Evolutionary conservation across 2,113 vertebrate genomes (phyloP).

Genomic region (Charina bottae): DNA sequence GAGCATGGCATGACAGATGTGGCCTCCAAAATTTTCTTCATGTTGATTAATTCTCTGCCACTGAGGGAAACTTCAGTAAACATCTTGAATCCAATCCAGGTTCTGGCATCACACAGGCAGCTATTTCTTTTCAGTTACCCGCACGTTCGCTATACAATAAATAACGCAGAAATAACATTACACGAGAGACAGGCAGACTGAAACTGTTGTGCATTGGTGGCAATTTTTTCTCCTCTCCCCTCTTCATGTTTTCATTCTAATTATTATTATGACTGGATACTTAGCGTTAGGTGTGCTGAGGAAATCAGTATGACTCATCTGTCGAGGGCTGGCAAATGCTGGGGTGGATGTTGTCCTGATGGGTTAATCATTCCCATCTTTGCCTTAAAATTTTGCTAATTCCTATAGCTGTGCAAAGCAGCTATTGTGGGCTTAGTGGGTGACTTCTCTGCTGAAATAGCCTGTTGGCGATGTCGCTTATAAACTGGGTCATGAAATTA

Average conservation of each 20-base stretch:
- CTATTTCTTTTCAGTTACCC: slow-evolving; percentile 31
- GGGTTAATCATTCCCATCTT: slow-evolving; percentile 41
- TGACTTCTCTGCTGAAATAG: slow-evolving; percentile 28
- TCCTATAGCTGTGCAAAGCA: slow-evolving; percentile 25
- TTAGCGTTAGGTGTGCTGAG: slow-evolving; percentile 41
- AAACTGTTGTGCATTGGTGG: neutral
- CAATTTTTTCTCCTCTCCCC: slow-evolving; percentile 9
- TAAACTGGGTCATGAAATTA: slow-evolving; percentile 31
- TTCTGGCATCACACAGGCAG: slow-evolving; percentile 39
- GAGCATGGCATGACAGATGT: slow-evolving; percentile 34
- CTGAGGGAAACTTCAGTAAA: slow-evolving; percentile 50
- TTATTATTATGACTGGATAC: slow-evolving; percentile 43
- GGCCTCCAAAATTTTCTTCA: slow-evolving; percentile 41
- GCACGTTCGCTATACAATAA: slow-evolving; percentile 32
- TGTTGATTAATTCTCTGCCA: slow-evolving; percentile 41
- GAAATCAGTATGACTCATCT: slow-evolving; percentile 47
- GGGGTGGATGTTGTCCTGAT: slow-evolving; percentile 7
- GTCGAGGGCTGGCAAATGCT: neutral
- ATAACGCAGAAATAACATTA: slow-evolving; percentile 36
- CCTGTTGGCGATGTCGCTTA: slow-evolving; percentile 28
- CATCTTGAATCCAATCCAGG: slow-evolving; percentile 54
- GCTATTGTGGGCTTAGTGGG: slow-evolving; percentile 31
- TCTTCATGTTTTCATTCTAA: slow-evolving; percentile 33
- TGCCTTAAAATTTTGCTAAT: slow-evolving; percentile 56
- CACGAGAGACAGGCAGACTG: slow-evolving; percentile 19